A percentile compares a stretch with the other conserved stretches of the same genome.
Conservation (phyloP, 2,797 vertebrate genomes). For the Gobio occitaniae region DNA sequence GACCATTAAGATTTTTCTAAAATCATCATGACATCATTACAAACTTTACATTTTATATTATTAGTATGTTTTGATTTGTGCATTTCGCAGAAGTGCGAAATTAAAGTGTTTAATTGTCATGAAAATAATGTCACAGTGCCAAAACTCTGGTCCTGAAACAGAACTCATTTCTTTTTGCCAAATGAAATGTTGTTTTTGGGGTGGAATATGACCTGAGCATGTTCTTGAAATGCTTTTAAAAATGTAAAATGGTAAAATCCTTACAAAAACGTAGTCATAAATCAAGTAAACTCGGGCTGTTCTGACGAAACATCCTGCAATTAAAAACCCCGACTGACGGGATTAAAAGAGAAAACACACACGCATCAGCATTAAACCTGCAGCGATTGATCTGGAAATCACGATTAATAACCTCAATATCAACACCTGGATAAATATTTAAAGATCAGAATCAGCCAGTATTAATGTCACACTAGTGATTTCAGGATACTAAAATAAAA, state of each 20-base stretch:
- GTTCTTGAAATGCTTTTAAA: too few relatives aligned
- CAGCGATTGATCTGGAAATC: background rate
- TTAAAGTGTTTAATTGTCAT: background rate
- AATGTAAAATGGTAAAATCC: background rate
- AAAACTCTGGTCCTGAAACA: background rate
- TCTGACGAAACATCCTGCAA: conserved; percentile 6
- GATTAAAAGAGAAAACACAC: background rate
- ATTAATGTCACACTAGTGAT: background rate
- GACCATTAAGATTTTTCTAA: background rate
- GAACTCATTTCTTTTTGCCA: too few relatives aligned
- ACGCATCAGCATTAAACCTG: background rate
- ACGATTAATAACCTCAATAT: background rate
- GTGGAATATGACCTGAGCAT: background rate
- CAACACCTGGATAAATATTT: conserved; percentile 23
- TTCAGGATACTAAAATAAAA: conserved; percentile 12
- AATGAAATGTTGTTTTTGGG: background rate
- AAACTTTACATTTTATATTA: background rate
- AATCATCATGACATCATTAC: background rate
- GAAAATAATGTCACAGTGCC: background rate
- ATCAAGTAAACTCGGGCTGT: background rate
- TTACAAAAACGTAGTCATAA: background rate
- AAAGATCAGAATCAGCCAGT: background rate
- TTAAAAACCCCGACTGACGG: background rate
- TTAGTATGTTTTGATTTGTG: background rate
- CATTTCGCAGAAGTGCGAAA: background rate